phyloP scores from a whole-genome alignment of 2,113 vertebrate species.

The Polypterus senegalus region DNA sequence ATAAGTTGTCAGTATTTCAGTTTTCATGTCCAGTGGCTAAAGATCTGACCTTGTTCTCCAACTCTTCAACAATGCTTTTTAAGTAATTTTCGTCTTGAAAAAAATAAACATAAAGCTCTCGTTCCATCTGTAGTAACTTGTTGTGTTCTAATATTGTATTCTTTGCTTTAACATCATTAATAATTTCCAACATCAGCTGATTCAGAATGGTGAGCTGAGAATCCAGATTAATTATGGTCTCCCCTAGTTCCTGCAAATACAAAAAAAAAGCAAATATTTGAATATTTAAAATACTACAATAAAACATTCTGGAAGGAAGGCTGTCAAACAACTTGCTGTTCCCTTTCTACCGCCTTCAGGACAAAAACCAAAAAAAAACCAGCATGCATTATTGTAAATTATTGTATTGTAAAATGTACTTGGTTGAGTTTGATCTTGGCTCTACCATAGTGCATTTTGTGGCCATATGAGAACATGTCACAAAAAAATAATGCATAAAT shows the following conservation, averaged over 20 bases:
- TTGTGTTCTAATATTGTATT: constrained; percentile 56
- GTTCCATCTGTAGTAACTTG: constrained; percentile 55
- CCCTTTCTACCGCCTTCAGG: too few relatives aligned
- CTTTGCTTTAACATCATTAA: constrained; percentile 64
- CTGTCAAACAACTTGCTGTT: too few relatives aligned
- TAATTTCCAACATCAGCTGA: constrained; percentile 53
- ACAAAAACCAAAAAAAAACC: too few relatives aligned
- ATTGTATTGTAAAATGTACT: too few relatives aligned
- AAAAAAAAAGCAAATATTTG: constrained; percentile 4
- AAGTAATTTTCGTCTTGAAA: constrained; percentile 59
- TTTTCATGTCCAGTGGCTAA: constrained; percentile 28
- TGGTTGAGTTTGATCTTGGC: too few relatives aligned
- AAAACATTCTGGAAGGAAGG: too few relatives aligned
- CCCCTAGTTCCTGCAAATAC: constrained; percentile 56
- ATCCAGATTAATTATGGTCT: constrained; percentile 54
- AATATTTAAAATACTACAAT: too few relatives aligned
- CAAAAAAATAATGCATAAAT: too few relatives aligned
- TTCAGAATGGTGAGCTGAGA: constrained; percentile 55
- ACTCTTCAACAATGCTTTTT: constrained; percentile 59
- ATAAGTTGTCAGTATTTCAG: not conserved
- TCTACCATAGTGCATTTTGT: too few relatives aligned
- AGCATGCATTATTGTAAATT: too few relatives aligned
- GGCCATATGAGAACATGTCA: too few relatives aligned
- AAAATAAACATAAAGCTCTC: constrained; percentile 75
- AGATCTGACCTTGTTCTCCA: constrained; percentile 48